Base-by-base conservation (phyloP, 2,113 vertebrate species). In the Chlamydotis undulata region DNA sequence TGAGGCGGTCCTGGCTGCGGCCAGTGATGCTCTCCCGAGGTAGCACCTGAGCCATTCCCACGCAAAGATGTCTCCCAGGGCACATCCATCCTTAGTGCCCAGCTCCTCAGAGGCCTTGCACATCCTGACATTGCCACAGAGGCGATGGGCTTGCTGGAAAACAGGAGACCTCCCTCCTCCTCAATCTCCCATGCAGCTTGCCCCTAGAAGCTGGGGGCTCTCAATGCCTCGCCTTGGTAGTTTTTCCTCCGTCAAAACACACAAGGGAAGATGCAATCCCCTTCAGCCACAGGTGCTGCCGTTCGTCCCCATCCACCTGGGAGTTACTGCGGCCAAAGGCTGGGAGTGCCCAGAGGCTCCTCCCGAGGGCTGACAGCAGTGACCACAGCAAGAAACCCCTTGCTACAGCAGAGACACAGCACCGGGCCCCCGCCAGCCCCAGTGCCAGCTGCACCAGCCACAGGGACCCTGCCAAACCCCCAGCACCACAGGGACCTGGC, bases 1-100 rank as follows among this genome's bases (percentile, higher is more conserved):
- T 1, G 0, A 14, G 5, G 53, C 0, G 1, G 74, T 24, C 35
- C 73, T 35, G 52, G 24, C 33, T 53, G 59, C 0, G 0, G 87
- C 29, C 6, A 1, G 60, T 0, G 0, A 12, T 10, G 59, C 29
- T 70, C 35, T 65, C 14, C 64, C 39, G 19, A 18, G 33, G 37
- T 33, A 73, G 41, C 9, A 4, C 14, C 55, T 3, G 0, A 57
- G 47, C 12, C 23, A 2, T 55, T 78, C 37, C 31, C 5, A 7
- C 41, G 29, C 8, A 14, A n/a, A 37, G 33, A 10, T 4, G 3
- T 43, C 29, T 87, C 65, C 56, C 29, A 86, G 35, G 35, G 2
- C 4, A 19, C 1, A 5, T 35, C n/a, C 1, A 10, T 4, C 31
- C 47, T 33, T 16, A n/a, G 11, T 28, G 11, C 25, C 49, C 43